phyloP scores from a whole-genome alignment of 2,888 invertebrate species.

The Protonemura montana region DNA sequence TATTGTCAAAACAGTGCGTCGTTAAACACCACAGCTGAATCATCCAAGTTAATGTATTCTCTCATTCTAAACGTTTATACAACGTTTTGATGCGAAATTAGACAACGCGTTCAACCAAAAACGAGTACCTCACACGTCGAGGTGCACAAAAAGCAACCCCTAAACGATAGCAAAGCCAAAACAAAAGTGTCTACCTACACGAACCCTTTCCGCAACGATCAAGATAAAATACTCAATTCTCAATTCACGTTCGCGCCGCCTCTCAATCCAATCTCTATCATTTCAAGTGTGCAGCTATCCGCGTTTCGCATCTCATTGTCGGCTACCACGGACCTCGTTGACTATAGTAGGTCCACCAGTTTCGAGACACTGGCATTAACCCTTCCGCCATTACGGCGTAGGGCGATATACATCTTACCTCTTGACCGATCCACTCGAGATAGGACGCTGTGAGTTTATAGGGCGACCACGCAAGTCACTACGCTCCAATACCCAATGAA shows the following conservation, averaged over 20 bases:
- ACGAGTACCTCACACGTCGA: neutral
- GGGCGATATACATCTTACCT: slow-evolving; percentile 7
- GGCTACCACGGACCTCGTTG: neutral
- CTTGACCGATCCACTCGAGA: slow-evolving; percentile 37
- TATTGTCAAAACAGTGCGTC: no score
- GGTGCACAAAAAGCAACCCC: neutral
- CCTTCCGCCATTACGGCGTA: slow-evolving; percentile 15
- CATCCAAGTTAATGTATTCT: no score
- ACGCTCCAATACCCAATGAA: neutral
- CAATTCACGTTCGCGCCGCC: neutral
- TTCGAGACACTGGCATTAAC: neutral
- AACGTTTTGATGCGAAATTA: neutral
- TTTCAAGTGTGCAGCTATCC: slow-evolving; percentile 20
- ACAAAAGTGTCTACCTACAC: neutral
- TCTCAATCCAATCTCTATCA: neutral
- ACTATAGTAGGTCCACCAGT: neutral
- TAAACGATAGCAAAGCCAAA: neutral
- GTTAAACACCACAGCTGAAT: no score
- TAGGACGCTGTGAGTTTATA: neutral
- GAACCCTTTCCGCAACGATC: neutral
- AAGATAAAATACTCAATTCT: neutral
- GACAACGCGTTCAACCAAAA: neutral
- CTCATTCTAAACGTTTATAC: no score
- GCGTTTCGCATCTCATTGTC: slow-evolving; percentile 22
- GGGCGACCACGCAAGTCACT: neutral